Base-by-base conservation (phyloP, 2,888 invertebrate genomes). In the Epinotia demarniana region DNA sequence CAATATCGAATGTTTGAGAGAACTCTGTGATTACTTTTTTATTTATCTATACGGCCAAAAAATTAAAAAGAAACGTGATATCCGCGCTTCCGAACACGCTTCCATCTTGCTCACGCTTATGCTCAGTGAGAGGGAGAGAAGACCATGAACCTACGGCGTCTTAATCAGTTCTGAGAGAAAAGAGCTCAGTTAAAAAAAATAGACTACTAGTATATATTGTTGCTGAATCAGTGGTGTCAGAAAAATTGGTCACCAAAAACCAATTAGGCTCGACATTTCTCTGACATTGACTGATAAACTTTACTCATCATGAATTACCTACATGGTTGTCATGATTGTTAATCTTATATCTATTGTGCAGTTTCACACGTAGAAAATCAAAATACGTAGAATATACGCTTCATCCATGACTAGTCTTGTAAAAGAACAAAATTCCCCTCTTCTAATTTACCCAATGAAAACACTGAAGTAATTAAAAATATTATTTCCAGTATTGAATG, bases 401-500 rank as follows among this genome's bases (percentile, higher is more conserved):
- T 3, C 18, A 43, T 11, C 39, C 9, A 39, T 43, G 18, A 18
- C 13, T 18, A 18, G 12, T 8, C 12, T 62, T 61, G 12, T 27
- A 58, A 23, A 4, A 49, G 39, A 39, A 39, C 39, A 39, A 13
- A 13, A 49, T 16, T 16, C 49, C 4, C 16, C 49, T 49, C 3
- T 13, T 53, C 6, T 49, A 49, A 2, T 5, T 49, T 49, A 49
- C 5, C 49, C 3, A 2, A 3, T 11, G 16, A 49, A 49, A 49
- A 5, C 13, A 49, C n/a, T 49, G 16, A 0, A 33, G 33, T 33
- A 33, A n/a, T 9, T 16, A 11, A 53, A 53, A 64, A 27, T n/a
- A 43, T 5, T 13, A 18, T 39, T 60, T 73, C 69, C 68, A 77
- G 46, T 49, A 78, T 55, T 73, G 39, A 70, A 18, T 71, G 77